Base-by-base conservation (phyloP, 2,797 vertebrate genomes). In the Buphagus erythrorhynchus region DNA sequence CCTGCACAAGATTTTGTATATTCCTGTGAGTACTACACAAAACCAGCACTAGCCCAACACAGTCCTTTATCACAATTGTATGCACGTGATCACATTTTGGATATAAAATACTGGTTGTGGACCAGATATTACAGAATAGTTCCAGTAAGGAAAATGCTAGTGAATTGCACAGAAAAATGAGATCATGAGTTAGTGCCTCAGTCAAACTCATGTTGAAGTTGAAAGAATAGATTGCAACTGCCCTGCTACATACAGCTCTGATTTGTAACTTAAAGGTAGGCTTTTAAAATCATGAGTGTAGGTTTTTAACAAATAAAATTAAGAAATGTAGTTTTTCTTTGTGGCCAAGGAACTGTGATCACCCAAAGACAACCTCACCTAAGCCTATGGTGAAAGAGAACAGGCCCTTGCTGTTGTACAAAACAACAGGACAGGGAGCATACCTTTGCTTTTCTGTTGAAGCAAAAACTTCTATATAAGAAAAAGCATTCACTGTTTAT, bases 11-110 rank as follows among this genome's bases (percentile, higher is more conserved):
- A 87, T 77, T 87, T 90, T 84, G 24, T 54, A 86, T 80, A 61
- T 95, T 95, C 88, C 78, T 68, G 76, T 33, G 21, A 57, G 40
- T 55, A 62, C 33, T 62, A 75, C 2, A 22, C 52, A 78, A 81
- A 93, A 71, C 8, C 38, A 92, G 35, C 67, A 43, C 25, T 8
- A 83, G 68, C 16, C 58, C 80, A 58, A 87, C 31, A 73, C 6
- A 80, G 15, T 17, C 46, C 48, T 65, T 79, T 36, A 72, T 33
- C 63, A 66, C 31, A 84, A 40, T 25, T 31, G 26, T 57, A 48
- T 29, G 55, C 16, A 62, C 0, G 2, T 5, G 16, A 91, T n/a
- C 36, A 84, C 20, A 22, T 69, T 61, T 69, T 2, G 1, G 22
- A 75, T 1, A 4, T 36, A 68, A 86, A 92, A 69, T 13, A 72